Conservation (phyloP, 2,797 vertebrate species). For the Alosa sapidissima region DNA sequence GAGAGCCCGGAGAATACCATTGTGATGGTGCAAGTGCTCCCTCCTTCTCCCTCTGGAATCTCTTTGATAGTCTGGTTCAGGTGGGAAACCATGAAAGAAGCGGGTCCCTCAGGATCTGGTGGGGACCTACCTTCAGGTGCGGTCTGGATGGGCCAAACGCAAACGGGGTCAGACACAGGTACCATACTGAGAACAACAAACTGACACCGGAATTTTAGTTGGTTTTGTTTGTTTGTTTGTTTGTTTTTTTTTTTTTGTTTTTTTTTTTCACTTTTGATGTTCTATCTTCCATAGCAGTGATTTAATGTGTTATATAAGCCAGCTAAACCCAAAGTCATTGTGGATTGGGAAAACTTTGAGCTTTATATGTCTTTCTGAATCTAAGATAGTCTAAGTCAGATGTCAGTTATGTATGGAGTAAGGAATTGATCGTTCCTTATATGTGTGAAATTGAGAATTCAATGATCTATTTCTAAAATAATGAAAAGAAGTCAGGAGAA, state of each 20-base stretch:
- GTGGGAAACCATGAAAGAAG: background rate
- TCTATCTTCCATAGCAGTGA: background rate
- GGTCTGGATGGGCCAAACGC: background rate
- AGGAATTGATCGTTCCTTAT: background rate
- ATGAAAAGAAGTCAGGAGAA: background rate
- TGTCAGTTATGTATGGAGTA: background rate
- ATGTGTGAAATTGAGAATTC: background rate
- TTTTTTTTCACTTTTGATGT: background rate
- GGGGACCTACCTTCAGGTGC: background rate
- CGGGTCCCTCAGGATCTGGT: background rate
- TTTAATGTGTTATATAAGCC: background rate
- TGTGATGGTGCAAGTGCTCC: background rate
- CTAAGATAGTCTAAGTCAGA: background rate
- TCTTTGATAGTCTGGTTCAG: background rate
- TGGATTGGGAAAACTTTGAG: conserved; percentile 5
- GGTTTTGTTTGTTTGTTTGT: background rate
- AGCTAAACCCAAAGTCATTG: conserved; percentile 9
- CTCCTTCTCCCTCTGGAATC: background rate
- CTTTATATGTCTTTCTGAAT: conserved; percentile 1
- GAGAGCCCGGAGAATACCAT: background rate
- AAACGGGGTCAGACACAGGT: background rate
- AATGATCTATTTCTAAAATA: background rate
- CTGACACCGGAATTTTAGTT: background rate
- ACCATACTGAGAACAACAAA: background rate
- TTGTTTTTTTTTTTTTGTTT: background rate